Evolutionary conservation across 2,797 vertebrate species (phyloP).

Genomic region (Pelobates cultripes): DNA sequence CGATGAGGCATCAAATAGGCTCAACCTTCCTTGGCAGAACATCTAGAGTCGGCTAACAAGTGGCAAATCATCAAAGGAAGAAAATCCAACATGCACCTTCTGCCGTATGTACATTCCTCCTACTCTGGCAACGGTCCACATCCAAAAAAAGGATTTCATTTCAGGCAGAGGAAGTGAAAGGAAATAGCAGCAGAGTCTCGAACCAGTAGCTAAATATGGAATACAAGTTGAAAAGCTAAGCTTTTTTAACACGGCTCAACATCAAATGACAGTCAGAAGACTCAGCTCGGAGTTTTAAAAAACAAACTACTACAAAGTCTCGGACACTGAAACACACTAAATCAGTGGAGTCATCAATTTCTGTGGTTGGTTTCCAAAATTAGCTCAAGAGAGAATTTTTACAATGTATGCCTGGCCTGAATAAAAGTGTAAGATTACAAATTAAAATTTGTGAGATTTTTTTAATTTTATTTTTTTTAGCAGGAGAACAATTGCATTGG

Average conservation of each 20-base stretch:
- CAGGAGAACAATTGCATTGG: too few relatives aligned
- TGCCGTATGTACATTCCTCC: slow-evolving; percentile 51
- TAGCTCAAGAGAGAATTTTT: too few relatives aligned
- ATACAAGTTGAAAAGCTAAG: slow-evolving; percentile 48
- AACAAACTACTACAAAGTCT: background rate
- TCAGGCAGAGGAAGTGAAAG: slow-evolving; percentile 52
- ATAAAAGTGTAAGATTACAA: too few relatives aligned
- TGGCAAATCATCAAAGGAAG: slow-evolving; percentile 54
- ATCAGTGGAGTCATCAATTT: too few relatives aligned
- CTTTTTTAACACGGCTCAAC: slow-evolving; percentile 15
- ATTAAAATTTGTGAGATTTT: too few relatives aligned
- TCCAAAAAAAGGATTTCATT: slow-evolving; percentile 52
- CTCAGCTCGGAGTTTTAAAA: background rate
- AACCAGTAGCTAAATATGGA: slow-evolving; percentile 47
- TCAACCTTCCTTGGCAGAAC: slow-evolving; percentile 47
- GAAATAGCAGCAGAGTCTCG: slow-evolving; percentile 47
- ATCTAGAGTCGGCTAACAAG: slow-evolving; percentile 53
- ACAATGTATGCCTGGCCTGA: too few relatives aligned
- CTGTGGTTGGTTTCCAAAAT: too few relatives aligned
- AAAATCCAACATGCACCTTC: slow-evolving; percentile 50
- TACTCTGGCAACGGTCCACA: slow-evolving; percentile 37
- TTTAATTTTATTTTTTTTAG: too few relatives aligned
- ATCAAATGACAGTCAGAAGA: background rate
- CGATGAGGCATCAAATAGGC: slow-evolving; percentile 42
- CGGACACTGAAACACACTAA: background rate